These are phyloP conservation scores for Betta splendens DNA, from an alignment of 2,797 vertebrate species.

Conservation along the genomic window DNA sequence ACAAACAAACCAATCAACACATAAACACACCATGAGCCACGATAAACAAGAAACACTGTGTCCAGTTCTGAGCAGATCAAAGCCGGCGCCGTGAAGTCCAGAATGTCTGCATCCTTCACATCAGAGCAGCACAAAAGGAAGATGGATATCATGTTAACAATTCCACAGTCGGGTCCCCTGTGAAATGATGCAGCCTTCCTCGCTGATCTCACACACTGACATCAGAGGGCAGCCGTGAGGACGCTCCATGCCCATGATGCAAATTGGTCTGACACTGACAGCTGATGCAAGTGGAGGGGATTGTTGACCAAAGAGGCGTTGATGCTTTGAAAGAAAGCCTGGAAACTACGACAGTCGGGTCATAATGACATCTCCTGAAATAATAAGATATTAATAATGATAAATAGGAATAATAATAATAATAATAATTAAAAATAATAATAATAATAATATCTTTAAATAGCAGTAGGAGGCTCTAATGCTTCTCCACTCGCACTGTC, in stretches of 20 bases:
- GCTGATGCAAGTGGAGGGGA: slow-evolving; percentile 14
- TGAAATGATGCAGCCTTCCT: slow-evolving; percentile 10
- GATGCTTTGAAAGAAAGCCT: slow-evolving; percentile 34
- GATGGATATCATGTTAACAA: slow-evolving; percentile 40
- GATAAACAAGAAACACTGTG: not conserved
- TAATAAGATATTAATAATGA: slow-evolving; percentile 11
- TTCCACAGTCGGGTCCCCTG: slow-evolving; percentile 27
- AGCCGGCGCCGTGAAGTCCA: slow-evolving; percentile 5
- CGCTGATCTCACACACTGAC: slow-evolving; percentile 16
- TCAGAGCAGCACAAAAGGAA: slow-evolving; percentile 23
- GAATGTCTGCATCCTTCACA: slow-evolving; percentile 12
- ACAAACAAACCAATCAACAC: not conserved
- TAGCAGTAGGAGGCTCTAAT: too few relatives aligned
- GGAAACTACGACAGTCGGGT: slow-evolving; percentile 13
- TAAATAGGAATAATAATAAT: too few relatives aligned
- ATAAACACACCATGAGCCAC: not conserved
- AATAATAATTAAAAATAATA: slow-evolving; percentile 13
- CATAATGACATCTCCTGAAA: slow-evolving; percentile 21
- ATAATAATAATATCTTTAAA: too few relatives aligned
- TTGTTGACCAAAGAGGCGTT: slow-evolving; percentile 40
- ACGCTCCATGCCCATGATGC: slow-evolving; percentile 32
- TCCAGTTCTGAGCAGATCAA: too few relatives aligned
- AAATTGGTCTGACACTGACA: slow-evolving; percentile 43
- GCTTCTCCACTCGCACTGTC: too few relatives aligned
- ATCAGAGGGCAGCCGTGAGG: slow-evolving; percentile 33